Evolutionary conservation across 1,140 invertebrate genomes (phyloP).

Genomic region (Meloidogyne floridensis): DNA sequence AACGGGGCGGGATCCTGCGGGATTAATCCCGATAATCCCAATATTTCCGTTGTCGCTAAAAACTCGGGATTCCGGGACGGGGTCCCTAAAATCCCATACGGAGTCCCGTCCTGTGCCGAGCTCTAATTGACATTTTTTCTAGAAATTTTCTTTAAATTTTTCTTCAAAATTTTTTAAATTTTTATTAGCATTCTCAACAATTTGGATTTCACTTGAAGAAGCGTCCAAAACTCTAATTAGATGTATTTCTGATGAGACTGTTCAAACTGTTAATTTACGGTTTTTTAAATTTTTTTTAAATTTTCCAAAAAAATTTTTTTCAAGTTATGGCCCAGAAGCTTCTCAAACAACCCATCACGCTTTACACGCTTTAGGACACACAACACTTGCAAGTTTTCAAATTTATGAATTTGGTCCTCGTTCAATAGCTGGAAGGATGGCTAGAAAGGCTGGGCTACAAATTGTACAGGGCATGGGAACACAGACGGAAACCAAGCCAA

Average conservation of each 20-base stretch:
- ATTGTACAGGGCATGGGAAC: conserved; percentile 24
- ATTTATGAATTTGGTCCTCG: conserved; percentile 49
- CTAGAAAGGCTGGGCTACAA: conserved; percentile 49
- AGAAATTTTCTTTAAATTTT: background rate
- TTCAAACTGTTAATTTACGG: conserved; percentile 49
- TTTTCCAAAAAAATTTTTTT: background rate
- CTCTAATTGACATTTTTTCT: no score
- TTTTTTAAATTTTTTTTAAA: conserved; percentile 13
- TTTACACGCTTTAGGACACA: conserved; percentile 47
- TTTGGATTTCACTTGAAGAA: conserved; percentile 51
- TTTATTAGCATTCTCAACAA: conserved; percentile 15
- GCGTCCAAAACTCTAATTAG: conserved; percentile 43
- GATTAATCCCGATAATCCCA: no score
- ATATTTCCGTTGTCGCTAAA: no score
- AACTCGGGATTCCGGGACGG: no score
- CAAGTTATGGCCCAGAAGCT: conserved; percentile 45
- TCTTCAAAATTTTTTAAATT: background rate
- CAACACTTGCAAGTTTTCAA: conserved; percentile 51
- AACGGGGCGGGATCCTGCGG: no score
- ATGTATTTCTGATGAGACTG: conserved; percentile 49
- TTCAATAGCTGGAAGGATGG: conserved; percentile 50
- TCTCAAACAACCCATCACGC: conserved; percentile 46
- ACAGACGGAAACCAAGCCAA: background rate
- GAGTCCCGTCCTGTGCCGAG: no score
- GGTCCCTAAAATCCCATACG: no score